Evolutionary conservation across 2,797 vertebrate species (phyloP), one percentile per base, ranked within the genome.

Genomic region (Eidolon dupreanum): DNA sequence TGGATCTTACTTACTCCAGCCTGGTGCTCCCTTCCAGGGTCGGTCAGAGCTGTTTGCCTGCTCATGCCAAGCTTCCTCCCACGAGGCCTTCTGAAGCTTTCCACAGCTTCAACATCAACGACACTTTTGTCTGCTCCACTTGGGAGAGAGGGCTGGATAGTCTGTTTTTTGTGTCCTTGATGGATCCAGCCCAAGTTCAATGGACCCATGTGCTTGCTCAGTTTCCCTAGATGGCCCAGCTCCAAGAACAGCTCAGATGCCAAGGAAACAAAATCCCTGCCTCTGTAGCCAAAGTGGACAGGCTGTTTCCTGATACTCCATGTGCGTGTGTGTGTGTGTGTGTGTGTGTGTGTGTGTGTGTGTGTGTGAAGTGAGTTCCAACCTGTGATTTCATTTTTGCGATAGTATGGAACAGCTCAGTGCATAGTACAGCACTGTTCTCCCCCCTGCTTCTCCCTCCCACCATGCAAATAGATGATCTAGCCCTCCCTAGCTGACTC

Each of bases 81-180:
- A 6, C 4, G 65, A 89, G 94, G 16, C 78, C 91, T 82, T 24
- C 71, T 0, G 19, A 77, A 82, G 96, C 91, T 84, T 66, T 91
- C 92, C 91, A n/a, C 77, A 16, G 89, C 78, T 36, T 77, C 94
- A 2, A 2, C 43, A 78, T 97, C 96, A 96, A 96, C 20, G 65
- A 59, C 75, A 88, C 96, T 92, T 96, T 88, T 96, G 97, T 97
- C 94, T 49, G 70, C 71, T 11, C 83, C 84, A 33, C 92, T 77
- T 59, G 61, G 92, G 59, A 84, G 66, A 92, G 93, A 95, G 87
- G 65, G 77, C 84, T 41, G 93, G 59, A 78, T 8, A 74, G 82
- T 92, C 93, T 96, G 96, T 31, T 90, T 97, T 95, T 94, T 96
- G 96, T 96, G 96, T 96, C 93, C 84, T 84, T 63, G 65, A 71